Evolutionary conservation across 1,140 invertebrate species (phyloP).

Genomic region (Belonocnema kinseyi): DNA sequence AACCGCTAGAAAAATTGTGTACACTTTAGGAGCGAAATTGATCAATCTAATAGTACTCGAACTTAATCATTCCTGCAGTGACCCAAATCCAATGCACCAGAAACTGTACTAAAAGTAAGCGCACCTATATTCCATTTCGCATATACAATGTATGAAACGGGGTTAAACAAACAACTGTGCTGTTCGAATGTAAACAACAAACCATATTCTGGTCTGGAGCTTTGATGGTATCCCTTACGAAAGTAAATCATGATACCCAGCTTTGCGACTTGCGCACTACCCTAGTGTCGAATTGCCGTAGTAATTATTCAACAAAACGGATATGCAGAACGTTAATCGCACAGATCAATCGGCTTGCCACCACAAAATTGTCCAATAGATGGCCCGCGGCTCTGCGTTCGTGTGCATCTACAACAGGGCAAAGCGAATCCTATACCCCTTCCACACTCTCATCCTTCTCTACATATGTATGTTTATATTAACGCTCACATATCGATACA

Average conservation of each 20-base stretch:
- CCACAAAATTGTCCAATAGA: constrained; percentile 13
- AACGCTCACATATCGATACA: neutral
- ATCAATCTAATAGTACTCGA: neutral
- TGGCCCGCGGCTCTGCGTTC: neutral
- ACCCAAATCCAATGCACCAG: neutral
- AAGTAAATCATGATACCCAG: constrained; percentile 19
- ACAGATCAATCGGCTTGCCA: neutral
- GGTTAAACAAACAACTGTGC: neutral
- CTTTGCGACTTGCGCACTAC: constrained; percentile 2
- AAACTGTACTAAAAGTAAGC: neutral
- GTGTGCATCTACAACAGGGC: neutral
- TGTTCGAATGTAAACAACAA: neutral
- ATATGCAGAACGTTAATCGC: constrained; percentile 20
- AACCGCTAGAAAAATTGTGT: too few relatives aligned
- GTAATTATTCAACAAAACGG: constrained; percentile 5
- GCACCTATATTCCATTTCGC: neutral
- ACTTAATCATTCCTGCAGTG: constrained; percentile 4
- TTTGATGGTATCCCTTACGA: neutral
- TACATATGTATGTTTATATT: neutral
- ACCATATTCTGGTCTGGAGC: neutral
- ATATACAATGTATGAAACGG: neutral
- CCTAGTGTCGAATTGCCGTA: constrained; percentile 1
- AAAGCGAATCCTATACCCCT: constrained; percentile 23
- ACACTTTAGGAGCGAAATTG: too few relatives aligned
- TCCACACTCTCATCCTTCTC: neutral